phyloP scores from a whole-genome alignment of 2,797 vertebrate genomes.

The Anomalospiza imberbis region DNA sequence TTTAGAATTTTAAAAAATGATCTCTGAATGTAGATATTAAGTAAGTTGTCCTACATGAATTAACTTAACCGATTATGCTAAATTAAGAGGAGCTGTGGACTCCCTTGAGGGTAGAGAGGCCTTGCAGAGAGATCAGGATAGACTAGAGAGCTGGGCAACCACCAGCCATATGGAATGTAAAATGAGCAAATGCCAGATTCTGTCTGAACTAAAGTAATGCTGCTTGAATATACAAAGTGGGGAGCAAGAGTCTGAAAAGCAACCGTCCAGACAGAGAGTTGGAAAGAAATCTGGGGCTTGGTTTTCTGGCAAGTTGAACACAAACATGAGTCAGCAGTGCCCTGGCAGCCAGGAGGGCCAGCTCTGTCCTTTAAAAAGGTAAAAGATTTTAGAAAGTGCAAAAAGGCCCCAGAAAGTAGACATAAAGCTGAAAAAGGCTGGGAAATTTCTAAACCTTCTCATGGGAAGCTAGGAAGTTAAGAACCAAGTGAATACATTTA shows the following conservation, averaged over 20 bases:
- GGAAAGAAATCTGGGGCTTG: not conserved
- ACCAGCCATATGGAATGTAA: not conserved
- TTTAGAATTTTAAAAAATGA: not conserved
- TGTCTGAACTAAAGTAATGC: not conserved
- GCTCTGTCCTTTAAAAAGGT: rapidly evolving
- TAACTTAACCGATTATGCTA: not conserved
- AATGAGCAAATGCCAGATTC: not conserved
- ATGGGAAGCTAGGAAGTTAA: too few species aligned
- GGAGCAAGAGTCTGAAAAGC: not conserved
- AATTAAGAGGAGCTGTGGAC: not conserved
- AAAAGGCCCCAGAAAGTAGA: too few species aligned
- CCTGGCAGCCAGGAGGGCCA: not conserved
- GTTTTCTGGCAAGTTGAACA: too few species aligned
- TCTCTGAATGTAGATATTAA: not conserved
- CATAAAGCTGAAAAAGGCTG: too few species aligned
- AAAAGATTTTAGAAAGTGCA: too few species aligned
- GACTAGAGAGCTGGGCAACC: not conserved
- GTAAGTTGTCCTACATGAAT: not conserved
- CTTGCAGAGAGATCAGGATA: not conserved
- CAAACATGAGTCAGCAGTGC: not conserved
- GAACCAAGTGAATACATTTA: too few species aligned
- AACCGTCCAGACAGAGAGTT: not conserved
- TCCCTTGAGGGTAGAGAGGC: not conserved
- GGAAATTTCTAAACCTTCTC: too few species aligned
- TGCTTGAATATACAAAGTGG: not conserved